Evolutionary conservation across 2,888 invertebrate species (phyloP), one percentile per base, ranked within the genome.

Genomic region (Malacosoma neustria): DNA sequence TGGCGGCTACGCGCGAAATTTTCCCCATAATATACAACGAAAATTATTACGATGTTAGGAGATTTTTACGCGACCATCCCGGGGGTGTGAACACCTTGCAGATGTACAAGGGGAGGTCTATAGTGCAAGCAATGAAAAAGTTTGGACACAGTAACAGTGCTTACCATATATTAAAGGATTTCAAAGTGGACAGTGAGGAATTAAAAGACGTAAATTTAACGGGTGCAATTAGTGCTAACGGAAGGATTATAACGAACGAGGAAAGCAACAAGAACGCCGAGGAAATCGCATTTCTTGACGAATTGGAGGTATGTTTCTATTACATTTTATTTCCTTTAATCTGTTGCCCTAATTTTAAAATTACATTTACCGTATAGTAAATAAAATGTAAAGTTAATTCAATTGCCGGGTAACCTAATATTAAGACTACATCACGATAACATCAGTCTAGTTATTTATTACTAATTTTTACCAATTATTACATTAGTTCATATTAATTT

Each of bases 21-120:
- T 82, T 84, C 45, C 70, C 69, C 11, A 73, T 86, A 1, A 43
- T 45, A 13, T 87, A 77, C 57, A 72, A 79, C 40, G 77, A 80
- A 5, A 74, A 87, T 29, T 69, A 68, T 34, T 93, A 93, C 69
- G 89, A 94, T 59, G 76, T 94, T 37, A 74, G 87, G 33, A 67
- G 79, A 29, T 93, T 94, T 57, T 52, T 92, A 35, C 87, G 86
- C 36, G 90, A 92, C 51, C 93, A 94, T 66, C 94, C 94, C 0
- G 94, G 93, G 0, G 93, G 94, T 0, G 64, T 88, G 0, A 90
- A 89, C 51, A 90, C 90, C 1, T 67, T 94, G 1, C 74, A 85
- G 47, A 68, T 69, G n/a, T 90, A 81, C 48, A 72, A 81, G 53
- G 87, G 87, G 3, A 87, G 81, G 53, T 87, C 87, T 36, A 69